Base-by-base conservation (phyloP, 2,888 invertebrate species). In the Crossocerus cetratus region DNA sequence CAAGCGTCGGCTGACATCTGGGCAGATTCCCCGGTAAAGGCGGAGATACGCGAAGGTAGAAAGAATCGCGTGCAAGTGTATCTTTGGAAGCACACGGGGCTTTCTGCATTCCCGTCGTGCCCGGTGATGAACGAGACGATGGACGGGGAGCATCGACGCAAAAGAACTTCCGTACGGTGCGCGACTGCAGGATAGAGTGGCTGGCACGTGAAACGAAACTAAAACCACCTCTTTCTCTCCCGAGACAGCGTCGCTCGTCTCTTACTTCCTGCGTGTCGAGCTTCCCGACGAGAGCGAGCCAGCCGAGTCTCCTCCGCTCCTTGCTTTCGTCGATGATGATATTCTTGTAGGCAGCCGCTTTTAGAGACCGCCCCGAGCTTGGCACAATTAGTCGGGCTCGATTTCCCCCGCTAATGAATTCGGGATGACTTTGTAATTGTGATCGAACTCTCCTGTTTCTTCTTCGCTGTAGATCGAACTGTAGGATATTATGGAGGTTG, bases 171-270 rank as follows among this genome's bases (percentile, higher is more conserved):
- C 69, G 72, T 69, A 74, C 78, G 74, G 60, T 45, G 44, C n/a
- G 21, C n/a, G 76, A 77, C 68, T 70, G 55, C 70, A 18, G 55
- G 68, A 74, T 78, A 74, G 49, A 56, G 58, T 66, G 16, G 14
- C 66, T 67, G 65, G 65, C 72, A 77, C 74, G 78, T 78, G 78
- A 74, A 77, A 74, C 66, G 69, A 71, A 77, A 77, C 65, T 45
- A 70, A 72, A 76, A 70, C 58, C 55, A 18, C 18, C 62, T 55
- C 61, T 63, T 49, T 49, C 63, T 32, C 55, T 4, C 44, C 32
- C 21, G 14, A 20, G 62, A 58, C 21, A 32, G 54, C 49, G 13
- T 49, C 13, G 49, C 32, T 49, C 49, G n/a, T 63, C 59, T 58
- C 61, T 56, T 55, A 59, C 66, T 77, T 64, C 70, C 60, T 77